Base-by-base conservation (phyloP, 2,888 invertebrate species). In the Thumatha senex region DNA sequence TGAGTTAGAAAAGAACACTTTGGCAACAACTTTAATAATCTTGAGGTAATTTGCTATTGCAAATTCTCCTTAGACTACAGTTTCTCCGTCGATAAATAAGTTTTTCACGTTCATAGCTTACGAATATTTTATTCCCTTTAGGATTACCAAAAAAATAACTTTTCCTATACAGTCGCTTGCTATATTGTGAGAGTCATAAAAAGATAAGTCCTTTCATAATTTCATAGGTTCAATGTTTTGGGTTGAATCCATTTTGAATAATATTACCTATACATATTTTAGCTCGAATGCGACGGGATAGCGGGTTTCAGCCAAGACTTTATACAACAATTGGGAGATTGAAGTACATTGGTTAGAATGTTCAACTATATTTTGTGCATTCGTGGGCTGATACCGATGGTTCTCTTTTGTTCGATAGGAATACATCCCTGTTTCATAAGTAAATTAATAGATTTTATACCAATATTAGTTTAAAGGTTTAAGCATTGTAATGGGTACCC, bases 111-210 rank as follows among this genome's bases (percentile, higher is more conserved):
- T 67, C 67, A 67, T 55, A 61, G 57, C 59, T 61, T 60, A 60
- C 70, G 72, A 75, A 77, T 76, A 76, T 75, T 76, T 76, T 71
- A 76, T 72, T 68, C 61, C 61, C 64, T 66, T 67, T 56, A 61
- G 64, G 63, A 64, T 75, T 69, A 70, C 59, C 43, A 40, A 39
- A 36, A 56, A 53, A 54, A 61, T 58, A 74, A 72, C 70, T 65
- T 71, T 74, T 61, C 61, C 67, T 63, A 65, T 65, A 62, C 62
- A 58, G 55, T 56, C 59, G 61, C 46, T 56, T 58, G 61, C 46
- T 53, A 56, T 53, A 24, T 35, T 35, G 18, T 44, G 24, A 44
- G 12, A 24, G 63, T 69, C 70, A 70, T 75, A 72, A 72, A 71
- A 65, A 63, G 46, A 53, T 72, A 63, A 61, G 56, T 66, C 48